Conservation (phyloP, 2,888 invertebrate species). For the Cantharis lateralis region DNA sequence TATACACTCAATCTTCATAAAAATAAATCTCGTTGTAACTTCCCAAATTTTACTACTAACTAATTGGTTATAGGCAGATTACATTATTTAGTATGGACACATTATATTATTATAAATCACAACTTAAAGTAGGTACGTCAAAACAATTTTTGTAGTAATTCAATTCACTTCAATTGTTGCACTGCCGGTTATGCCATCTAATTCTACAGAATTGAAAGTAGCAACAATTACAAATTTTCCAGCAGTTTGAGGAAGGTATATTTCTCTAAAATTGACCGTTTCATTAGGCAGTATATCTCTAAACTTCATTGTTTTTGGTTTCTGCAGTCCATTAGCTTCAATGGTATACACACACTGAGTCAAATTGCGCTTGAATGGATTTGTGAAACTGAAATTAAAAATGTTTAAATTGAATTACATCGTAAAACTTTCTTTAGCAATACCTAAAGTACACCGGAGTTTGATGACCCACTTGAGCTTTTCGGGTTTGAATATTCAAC, state of each 20-base stretch:
- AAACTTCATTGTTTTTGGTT: constrained; percentile 64
- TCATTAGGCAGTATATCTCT: constrained; percentile 69
- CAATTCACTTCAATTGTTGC: constrained; percentile 9
- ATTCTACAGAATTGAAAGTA: constrained; percentile 68
- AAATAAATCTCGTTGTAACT: not conserved
- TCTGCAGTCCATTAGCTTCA: constrained; percentile 71
- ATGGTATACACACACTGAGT: constrained; percentile 71
- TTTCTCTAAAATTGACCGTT: constrained; percentile 65
- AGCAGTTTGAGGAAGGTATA: constrained; percentile 62
- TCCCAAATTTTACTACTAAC: not conserved
- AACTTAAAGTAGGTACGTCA: not conserved
- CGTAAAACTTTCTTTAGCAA: not conserved
- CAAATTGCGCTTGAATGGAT: constrained; percentile 66
- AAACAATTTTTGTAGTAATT: not conserved
- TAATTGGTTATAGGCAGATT: not conserved
- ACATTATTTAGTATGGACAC: not conserved
- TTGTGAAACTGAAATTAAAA: constrained; percentile 61
- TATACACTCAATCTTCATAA: not conserved
- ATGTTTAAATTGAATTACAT: constrained; percentile 1
- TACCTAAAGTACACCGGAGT: constrained; percentile 60
- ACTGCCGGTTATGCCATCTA: constrained; percentile 60
- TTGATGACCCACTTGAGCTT: constrained; percentile 60
- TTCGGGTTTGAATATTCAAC: constrained; percentile 66
- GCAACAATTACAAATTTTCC: constrained; percentile 69
- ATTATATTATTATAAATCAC: not conserved